Conservation (phyloP, 2,888 invertebrate genomes). For the Scrobipalpa costella region DNA sequence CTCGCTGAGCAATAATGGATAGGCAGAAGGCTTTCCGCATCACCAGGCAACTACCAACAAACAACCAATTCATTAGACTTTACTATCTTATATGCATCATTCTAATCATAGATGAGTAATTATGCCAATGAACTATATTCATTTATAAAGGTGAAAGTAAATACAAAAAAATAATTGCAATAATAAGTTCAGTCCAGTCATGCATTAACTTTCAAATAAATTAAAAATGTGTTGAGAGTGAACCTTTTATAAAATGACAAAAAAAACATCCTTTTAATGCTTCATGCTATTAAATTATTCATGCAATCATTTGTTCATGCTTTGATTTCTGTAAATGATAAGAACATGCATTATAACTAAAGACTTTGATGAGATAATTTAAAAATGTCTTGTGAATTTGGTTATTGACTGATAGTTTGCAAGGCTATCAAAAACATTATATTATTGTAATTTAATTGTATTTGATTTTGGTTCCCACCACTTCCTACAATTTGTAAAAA, state of each 20-base stretch:
- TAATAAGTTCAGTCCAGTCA: not conserved
- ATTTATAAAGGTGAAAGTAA: slow-evolving; percentile 35
- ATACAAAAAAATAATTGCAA: not conserved
- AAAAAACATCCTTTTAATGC: not conserved
- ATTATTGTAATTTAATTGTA: not conserved
- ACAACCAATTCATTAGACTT: slow-evolving; percentile 79
- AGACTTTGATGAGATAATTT: not conserved
- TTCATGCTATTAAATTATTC: slow-evolving; percentile 10
- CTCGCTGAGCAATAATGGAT: slow-evolving; percentile 83
- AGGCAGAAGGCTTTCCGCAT: slow-evolving; percentile 83
- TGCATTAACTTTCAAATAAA: slow-evolving; percentile 12
- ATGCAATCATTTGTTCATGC: slow-evolving; percentile 1
- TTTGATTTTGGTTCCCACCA: slow-evolving; percentile 3
- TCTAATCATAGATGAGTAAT: slow-evolving; percentile 42
- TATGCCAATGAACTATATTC: slow-evolving; percentile 78
- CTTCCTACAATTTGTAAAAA: not conserved
- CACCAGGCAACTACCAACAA: slow-evolving; percentile 83
- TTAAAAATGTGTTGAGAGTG: not conserved
- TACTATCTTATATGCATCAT: slow-evolving; percentile 49
- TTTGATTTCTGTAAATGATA: slow-evolving; percentile 13
- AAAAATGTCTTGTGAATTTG: slow-evolving; percentile 9
- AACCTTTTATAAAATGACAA: not conserved
- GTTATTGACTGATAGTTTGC: slow-evolving; percentile 8
- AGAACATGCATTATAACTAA: slow-evolving; percentile 15
- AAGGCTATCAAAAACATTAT: not conserved